Evolutionary conservation across 2,888 invertebrate genomes (phyloP).

Genomic region (Escarpia spicata): DNA sequence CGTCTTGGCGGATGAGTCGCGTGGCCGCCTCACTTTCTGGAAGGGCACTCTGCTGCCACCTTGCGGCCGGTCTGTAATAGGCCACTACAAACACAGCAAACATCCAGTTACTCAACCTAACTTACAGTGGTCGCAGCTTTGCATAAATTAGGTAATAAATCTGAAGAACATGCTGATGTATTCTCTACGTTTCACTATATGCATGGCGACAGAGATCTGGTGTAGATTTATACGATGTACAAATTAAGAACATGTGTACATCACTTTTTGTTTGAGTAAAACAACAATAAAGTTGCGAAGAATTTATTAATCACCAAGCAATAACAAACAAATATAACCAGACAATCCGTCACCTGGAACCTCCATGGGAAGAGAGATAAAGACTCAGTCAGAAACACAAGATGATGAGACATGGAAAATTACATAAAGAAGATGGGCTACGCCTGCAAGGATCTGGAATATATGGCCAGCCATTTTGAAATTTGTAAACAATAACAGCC

Average conservation of each 20-base stretch:
- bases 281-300: background rate
- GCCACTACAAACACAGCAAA: constrained; percentile 10
- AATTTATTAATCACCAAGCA: background rate
- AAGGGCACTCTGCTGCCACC: background rate
- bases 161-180: background rate
- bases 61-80: background rate
- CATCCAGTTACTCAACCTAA: background rate
- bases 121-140: background rate
- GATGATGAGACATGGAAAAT: too few relatives aligned
- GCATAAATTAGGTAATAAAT: background rate
- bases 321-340: background rate
- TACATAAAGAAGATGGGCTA: too few relatives aligned
- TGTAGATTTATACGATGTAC: background rate
- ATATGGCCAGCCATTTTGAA: too few relatives aligned
- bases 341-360: too few relatives aligned
- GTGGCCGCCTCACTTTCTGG: background rate
- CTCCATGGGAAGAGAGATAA: too few relatives aligned
- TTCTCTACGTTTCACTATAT: background rate
- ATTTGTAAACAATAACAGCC: background rate
- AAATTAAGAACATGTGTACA: background rate
- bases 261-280: background rate
- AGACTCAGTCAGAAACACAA: too few relatives aligned
- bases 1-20: background rate
- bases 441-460: too few relatives aligned
- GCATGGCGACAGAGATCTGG: background rate